Evolutionary conservation across 2,797 vertebrate species (phyloP), one percentile per base, ranked within the genome.

Genomic region (Atherinosoma microstoma): DNA sequence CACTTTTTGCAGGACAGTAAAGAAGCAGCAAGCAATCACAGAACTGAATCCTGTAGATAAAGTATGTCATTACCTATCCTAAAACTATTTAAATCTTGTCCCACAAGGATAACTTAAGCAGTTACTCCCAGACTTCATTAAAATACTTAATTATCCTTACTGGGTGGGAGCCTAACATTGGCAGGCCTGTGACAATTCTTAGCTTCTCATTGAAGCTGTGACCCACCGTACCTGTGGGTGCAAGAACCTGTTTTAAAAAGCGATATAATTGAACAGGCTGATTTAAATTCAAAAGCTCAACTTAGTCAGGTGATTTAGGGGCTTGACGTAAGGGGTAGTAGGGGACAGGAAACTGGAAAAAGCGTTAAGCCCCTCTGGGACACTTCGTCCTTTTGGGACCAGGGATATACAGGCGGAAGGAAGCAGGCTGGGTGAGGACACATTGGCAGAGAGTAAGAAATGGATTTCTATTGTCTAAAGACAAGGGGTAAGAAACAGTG

Each of bases 321-420:
- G 74, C 82, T 67, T 2, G 75, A 70, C 59, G 8, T 13, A 73
- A 13, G 62, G 34, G 58, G 75, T 69, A 70, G 76, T 62, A 80
- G 71, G 75, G 76, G 83, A 82, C 75, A 75, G 87, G 83, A 87
- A 90, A 88, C 86, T 90, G 87, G 83, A 87, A 84, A 68, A 63
- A 5, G 16, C 75, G 84, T 85, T 88, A 87, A 84, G 76, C 64
- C 66, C 77, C 78, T 30, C 64, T 79, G 82, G 85, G 84, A 87
- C 84, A 87, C 60, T 58, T 65, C 78, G 85, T 89, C 78, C 84
- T 80, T 58, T 80, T 60, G 66, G 82, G 68, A 81, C 11, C 34
- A 35, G 13, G 69, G 80, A 86, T 56, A 63, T 32, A 63, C 13
- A 75, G 70, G 62, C 34, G 30, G 87, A 87, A 83, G 73, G 68